phyloP scores from a whole-genome alignment of 1,140 invertebrate genomes.

The Zaprionus lachaisei region DNA sequence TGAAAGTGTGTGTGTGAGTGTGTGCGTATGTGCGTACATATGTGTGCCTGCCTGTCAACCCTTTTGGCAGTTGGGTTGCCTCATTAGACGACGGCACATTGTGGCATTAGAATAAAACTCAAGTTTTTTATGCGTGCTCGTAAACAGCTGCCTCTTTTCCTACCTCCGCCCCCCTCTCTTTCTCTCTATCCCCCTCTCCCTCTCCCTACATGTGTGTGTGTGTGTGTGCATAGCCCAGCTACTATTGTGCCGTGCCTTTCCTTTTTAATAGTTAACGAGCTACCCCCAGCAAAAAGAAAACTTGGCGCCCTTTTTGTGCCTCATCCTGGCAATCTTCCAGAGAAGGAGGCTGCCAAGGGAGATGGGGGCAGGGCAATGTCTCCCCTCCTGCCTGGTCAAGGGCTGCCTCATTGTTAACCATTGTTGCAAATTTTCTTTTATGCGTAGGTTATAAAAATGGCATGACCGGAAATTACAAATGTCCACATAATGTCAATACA shows the following conservation, averaged over 20 bases:
- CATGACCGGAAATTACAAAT: conserved; percentile 81
- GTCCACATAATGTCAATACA: conserved; percentile 82
- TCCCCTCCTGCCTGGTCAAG: conserved; percentile 15
- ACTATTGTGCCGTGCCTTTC: conserved; percentile 22
- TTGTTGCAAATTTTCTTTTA: conserved; percentile 79
- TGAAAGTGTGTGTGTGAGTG: conserved; percentile 22
- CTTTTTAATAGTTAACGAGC: conserved; percentile 82
- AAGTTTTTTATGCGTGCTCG: conserved; percentile 76
- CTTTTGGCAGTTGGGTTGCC: conserved; percentile 52
- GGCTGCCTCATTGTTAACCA: conserved; percentile 60
- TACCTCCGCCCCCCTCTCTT: not conserved
- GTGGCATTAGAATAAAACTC: conserved; percentile 72
- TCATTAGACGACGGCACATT: conserved; percentile 68
- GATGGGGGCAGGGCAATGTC: too few species aligned
- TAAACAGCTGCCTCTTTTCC: conserved; percentile 57
- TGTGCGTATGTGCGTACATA: conserved; percentile 12
- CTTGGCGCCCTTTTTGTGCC: conserved; percentile 66
- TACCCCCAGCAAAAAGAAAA: conserved; percentile 24
- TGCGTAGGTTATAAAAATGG: conserved; percentile 78
- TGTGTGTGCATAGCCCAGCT: conserved; percentile 8
- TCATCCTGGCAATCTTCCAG: conserved; percentile 38
- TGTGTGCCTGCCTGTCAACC: conserved; percentile 42
- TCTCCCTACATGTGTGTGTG: not conserved
- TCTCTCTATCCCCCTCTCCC: not conserved
- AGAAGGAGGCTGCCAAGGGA: too few species aligned